A percentile compares a stretch with the other conserved stretches of the same genome.
phyloP scores from a whole-genome alignment of 1,140 invertebrate genomes.

The Drosophila kurseongensis region DNA sequence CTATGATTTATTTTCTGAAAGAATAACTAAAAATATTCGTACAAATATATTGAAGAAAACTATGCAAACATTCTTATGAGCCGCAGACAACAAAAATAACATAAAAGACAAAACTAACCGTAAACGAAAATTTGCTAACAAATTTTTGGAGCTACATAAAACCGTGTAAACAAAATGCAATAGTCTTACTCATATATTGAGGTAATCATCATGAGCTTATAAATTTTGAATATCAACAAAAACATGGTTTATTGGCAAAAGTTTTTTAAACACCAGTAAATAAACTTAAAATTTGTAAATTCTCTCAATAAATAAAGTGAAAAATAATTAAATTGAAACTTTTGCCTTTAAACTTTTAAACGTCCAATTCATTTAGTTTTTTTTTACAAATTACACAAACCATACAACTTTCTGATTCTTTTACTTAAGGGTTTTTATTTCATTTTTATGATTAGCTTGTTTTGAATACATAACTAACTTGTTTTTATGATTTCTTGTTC shows the following conservation, averaged over 20 bases:
- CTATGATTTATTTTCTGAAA: constrained; percentile 70
- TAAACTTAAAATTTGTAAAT: too few relatives aligned
- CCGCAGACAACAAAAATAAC: constrained; percentile 30
- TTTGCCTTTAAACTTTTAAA: too few relatives aligned
- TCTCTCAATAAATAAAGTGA: too few relatives aligned
- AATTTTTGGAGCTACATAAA: constrained; percentile 57
- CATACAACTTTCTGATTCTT: not conserved
- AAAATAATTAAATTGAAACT: too few relatives aligned
- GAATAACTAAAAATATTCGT: constrained; percentile 38
- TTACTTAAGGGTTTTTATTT: not conserved
- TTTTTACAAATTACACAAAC: too few relatives aligned
- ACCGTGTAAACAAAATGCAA: constrained; percentile 68
- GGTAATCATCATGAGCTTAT: constrained; percentile 42
- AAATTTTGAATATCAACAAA: not conserved
- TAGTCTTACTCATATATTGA: constrained; percentile 70
- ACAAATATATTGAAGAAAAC: constrained; percentile 40
- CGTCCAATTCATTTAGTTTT: too few relatives aligned
- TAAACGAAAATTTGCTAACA: constrained; percentile 35
- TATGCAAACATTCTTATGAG: constrained; percentile 72
- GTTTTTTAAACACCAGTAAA: too few relatives aligned
- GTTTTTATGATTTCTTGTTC: not conserved
- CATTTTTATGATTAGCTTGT: not conserved
- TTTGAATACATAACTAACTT: not conserved
- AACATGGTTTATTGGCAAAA: too few relatives aligned
- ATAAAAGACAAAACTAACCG: constrained; percentile 46